Base-by-base conservation (phyloP, 2,797 vertebrate genomes). In the Sebastes trivittatus region DNA sequence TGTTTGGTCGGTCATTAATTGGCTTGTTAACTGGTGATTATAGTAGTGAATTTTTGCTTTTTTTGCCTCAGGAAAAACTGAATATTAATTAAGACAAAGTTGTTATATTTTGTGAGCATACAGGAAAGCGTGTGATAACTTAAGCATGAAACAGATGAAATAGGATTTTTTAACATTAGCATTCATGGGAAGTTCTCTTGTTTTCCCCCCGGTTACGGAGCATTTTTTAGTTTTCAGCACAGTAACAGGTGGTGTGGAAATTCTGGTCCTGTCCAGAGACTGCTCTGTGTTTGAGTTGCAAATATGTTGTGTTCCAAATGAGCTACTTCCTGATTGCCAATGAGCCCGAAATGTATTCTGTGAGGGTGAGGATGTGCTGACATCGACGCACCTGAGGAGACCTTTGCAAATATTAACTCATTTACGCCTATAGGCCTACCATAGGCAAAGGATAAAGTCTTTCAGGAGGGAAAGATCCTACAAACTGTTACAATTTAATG, bases 261-360 rank as follows among this genome's bases (percentile, higher is more conserved):
- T 69, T 75, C 36, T 73, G 8, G 2, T 81, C 63, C 46, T 66
- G 65, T 75, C 85, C 82, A 80, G 76, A 84, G 74, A 82, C 76
- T 68, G 25, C 72, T 85, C 56, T 58, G 27, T 72, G 68, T 87
- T 82, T 83, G 72, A 79, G 46, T 71, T 72, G 46, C 80, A 88
- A 87, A 86, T 81, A 81, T 88, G 72, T 76, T 75, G 36, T 62
- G 46, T 69, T 80, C 29, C 27, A 77, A 84, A 72, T 61, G 4
- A 78, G 72, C 63, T 65, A 4, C 72, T 64, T 69, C 23, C 75
- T 88, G 83, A 68, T 67, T 86, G 52, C 64, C 70, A 84, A 77
- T 86, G 61, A 84, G 55, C 60, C 78, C 29, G 54, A 62, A 78
- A 83, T 83, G 27, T 77, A 72, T 81, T 84, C 42, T 73, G 60